Base-by-base conservation (phyloP, 2,797 vertebrate species). In the Xiphophorus birchmanni region DNA sequence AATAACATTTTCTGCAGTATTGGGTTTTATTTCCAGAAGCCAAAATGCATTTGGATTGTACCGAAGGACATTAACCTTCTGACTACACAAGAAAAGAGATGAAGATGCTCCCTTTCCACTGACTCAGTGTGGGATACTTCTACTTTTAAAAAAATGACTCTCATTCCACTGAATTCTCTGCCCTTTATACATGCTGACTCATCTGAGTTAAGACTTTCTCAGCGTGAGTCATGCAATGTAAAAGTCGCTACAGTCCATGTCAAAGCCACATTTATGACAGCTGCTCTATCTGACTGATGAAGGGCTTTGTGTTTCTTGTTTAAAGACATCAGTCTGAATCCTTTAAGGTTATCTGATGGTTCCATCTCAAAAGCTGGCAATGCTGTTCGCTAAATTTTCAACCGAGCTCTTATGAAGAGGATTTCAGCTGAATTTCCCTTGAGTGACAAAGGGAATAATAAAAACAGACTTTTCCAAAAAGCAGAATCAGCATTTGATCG, bases 151-250 rank as follows among this genome's bases (percentile, higher is more conserved):
- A 86, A 86, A 74, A 86, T 21, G n/a, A 75, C 76, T 83, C 82
- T 88, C 81, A 86, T 88, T 85, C 90, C 81, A 92, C 86, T 82
- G 86, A 88, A 81, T 88, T 76, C 71, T 74, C 83, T 90, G 81
- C 83, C 83, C 82, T 87, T 91, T 81, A 56, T 76, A 73, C 56
- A 44, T 77, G 54, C 74, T 76, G 79, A 83, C 82, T 88, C 77
- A 71, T 79, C 40, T 10, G 80, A 83, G 86, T 84, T 86, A 81
- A 88, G 85, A 78, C 83, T 73, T 80, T 75, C 47, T 80, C 76
- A 1, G 35, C 18, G 73, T 92, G 87, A 91, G 45, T 93, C 90
- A 91, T 73, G 69, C 77, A 71, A 87, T 63, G 78, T 78, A 82
- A 29, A 84, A 89, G 82, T 84, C 71, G 73, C 47, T 81, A 83